Evolutionary conservation across 2,888 invertebrate species (phyloP), one percentile per base, ranked within the genome.

Genomic region (Patella ulyssiponensis): DNA sequence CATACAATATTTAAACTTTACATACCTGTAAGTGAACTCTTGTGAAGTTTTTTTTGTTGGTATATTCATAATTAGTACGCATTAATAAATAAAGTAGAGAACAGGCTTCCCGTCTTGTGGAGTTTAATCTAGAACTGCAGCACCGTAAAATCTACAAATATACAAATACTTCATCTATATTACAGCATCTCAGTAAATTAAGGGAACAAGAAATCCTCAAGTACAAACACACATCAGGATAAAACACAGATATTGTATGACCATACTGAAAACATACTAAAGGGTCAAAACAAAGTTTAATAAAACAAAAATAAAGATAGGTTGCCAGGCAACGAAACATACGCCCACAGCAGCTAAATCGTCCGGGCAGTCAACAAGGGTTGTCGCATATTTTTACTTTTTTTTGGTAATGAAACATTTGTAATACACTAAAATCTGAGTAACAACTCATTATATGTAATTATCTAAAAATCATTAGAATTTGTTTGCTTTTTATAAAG

Each of bases 51-150:
- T 96, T 96, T 64, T 95, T 94, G 75, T 95, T 94, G 72, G 95
- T 96, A 90, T 96, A 96, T 90, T 98, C 97, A 92, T 96, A 98
- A 93, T 98, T 98, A 89, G 96, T 96, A 83, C 97, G 94, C 97
- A 98, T 97, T 54, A 98, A 93, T 74, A 97, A 93, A 92, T 98
- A 98, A 2, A 98, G 93, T 51, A 97, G 95, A 71, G 97, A 97
- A 87, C 97, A 97, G 0, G 98, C 96, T 91, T 98, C 98, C 87
- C 96, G 96, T 27, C 98, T 94, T 75, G 97, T 94, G 79, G 95
- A 95, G 69, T 95, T 94, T 83, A 97, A 93, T 81, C 96, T 95
- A 87, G 96, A 96, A 91, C 95, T 97, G 90, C 97, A 97, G 87
- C 96, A 95, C 81, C 95, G 94, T 73, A 98, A 93, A 58, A 92